Base-by-base conservation (phyloP, 2,888 invertebrate genomes). In the Leucophenga maculata region DNA sequence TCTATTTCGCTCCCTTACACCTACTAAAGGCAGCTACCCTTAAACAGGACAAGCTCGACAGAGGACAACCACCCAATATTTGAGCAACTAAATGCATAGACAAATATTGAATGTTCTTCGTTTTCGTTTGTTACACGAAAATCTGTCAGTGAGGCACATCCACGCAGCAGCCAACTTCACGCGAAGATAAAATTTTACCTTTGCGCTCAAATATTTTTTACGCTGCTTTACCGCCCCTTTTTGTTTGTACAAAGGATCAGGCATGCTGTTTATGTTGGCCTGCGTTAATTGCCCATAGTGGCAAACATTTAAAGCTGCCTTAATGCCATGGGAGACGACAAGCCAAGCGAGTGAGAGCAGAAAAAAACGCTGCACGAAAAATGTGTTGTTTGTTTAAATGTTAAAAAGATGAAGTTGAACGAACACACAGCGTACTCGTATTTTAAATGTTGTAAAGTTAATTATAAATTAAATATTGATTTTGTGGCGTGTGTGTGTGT, bases 391-490 rank as follows among this genome's bases (percentile, higher is more conserved):
- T 67, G 54, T 60, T 72, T 78, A 74, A 78, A 75, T 79, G 79
- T 76, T 74, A 74, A 79, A 79, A 76, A 80, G 81, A 81, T 78
- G 74, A 78, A 78, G 73, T 76, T 48, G 69, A n/a, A n/a, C n/a
- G n/a, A n/a, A n/a, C n/a, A n/a, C 67, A 68, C 68, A 60, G 57
- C 64, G 67, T 57, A 39, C 82, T 84, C 64, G 67, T 57, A 39
- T 84, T 84, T 85, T 84, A 78, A 78, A 78, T 78, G 77, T 76
- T 83, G 82, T 83, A 79, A 86, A 87, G 87, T 87, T 87, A 87
- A 87, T 87, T 87, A 86, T 85, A 87, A 87, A 84, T 86, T 86
- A 87, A 87, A 87, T 87, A 87, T 87, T 87, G 86, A 86, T 87
- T 84, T 83, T 85, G 80, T 71, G 76, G 70, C 76, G 80, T 83